phyloP scores from a whole-genome alignment of 2,113 vertebrate genomes.

The Trinectes maculatus region DNA sequence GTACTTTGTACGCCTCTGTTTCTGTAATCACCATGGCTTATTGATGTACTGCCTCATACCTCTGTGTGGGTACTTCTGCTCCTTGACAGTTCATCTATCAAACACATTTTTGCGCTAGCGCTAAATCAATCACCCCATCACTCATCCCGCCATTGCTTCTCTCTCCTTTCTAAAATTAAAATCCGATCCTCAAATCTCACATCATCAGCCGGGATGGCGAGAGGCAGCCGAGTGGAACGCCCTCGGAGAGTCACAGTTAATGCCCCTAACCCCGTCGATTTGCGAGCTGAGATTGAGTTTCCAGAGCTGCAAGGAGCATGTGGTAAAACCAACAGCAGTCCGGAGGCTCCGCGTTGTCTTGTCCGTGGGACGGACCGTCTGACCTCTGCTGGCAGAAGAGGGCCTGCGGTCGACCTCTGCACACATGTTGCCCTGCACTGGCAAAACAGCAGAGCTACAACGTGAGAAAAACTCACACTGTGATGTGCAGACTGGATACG shows the following conservation, averaged over 20 bases:
- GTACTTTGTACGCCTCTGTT: constrained; percentile 5
- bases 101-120: constrained; percentile 11
- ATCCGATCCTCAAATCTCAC: constrained; percentile 26
- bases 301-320: constrained; percentile 58
- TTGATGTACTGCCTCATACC: background rate
- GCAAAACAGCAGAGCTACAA: background rate
- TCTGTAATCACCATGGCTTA: constrained; percentile 5
- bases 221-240: constrained; percentile 20
- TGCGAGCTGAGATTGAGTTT: constrained; percentile 65
- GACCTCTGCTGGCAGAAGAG: constrained; percentile 37
- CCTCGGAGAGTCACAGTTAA: constrained; percentile 53
- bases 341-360: constrained; percentile 61
- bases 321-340: constrained; percentile 59
- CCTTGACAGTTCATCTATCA: constrained; percentile 7
- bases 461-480: background rate
- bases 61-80: background rate
- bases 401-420: constrained; percentile 33
- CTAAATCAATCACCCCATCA: constrained; percentile 3
- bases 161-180: constrained; percentile 25
- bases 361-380: constrained; percentile 40
- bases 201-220: constrained; percentile 24
- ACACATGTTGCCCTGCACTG: constrained; percentile 1
- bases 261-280: constrained; percentile 57
- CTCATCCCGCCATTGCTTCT: background rate
- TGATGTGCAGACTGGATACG: background rate